Evolutionary conservation across 2,113 vertebrate genomes (phyloP), one percentile per base, ranked within the genome.

Genomic region (Rhynchopsitta pachyrhyncha): DNA sequence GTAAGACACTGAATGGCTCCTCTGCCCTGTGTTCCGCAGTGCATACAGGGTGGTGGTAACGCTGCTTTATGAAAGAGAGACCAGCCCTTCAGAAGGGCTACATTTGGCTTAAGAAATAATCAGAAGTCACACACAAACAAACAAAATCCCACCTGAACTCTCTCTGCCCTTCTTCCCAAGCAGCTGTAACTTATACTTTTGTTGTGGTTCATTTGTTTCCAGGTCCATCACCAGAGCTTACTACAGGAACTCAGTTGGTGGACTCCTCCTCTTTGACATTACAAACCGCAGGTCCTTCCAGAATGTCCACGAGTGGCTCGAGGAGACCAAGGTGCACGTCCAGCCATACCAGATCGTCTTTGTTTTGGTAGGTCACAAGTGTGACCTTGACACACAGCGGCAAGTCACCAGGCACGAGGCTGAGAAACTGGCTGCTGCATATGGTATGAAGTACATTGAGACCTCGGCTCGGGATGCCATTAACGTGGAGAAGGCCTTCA

Each of bases 171-270:
- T 63, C 53, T 81, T 92, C 64, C 81, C 60, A 33, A 53, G 14
- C 20, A 86, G 71, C 71, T 71, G 80, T 96, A 62, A 97, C 74
- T 85, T 42, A 91, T 2, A 7, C 10, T 91, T 82, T 55, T 81
- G 49, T 66, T 93, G 78, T 91, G 88, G 50, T 60, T 94, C 66
- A 16, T 93, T 97, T 35, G 37, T 70, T 97, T 96, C 70, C 96
- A 99, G 99, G 96, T 99, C 99, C 86, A 99, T 99, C 97, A 99
- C 99, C 83, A 97, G 98, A 78, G 98, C 99, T 79, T 99, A 99
- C 98, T 99, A 99, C 98, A 98, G 99, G 94, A 99, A 99, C 97
- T 99, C 99, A 2, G 99, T 99, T n/a, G 99, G 99, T 4, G 99
- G 99, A 17, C 98, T 99, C 52, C 98, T 99, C 79, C 98, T 99